These are phyloP conservation scores for Dendrophyllia cribrosa DNA, from an alignment of 64 coral and sea anemone genomes.

Conservation along the genomic window DNA sequence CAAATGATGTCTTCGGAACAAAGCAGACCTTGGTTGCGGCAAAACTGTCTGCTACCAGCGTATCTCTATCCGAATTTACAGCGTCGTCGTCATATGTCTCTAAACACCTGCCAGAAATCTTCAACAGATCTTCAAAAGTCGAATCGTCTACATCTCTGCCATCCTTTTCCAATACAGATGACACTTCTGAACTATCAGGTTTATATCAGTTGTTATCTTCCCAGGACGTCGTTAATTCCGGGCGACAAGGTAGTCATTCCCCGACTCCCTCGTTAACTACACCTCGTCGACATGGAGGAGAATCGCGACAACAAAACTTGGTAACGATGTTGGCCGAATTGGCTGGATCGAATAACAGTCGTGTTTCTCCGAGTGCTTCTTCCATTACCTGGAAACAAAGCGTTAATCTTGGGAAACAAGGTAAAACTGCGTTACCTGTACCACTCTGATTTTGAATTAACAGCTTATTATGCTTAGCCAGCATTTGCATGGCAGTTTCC, in stretches of 20 bases:
- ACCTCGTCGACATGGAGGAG: background rate
- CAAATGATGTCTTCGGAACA: background rate
- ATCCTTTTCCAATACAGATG: background rate
- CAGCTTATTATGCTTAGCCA: no score
- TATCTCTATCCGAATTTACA: background rate
- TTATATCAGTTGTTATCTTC: constrained; percentile 26
- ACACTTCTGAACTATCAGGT: constrained; percentile 21
- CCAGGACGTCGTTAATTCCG: background rate
- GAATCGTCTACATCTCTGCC: background rate
- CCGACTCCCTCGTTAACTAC: background rate
- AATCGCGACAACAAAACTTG: background rate
- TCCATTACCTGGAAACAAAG: background rate
- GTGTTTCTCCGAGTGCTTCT: background rate
- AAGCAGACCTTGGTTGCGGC: background rate
- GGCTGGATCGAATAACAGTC: background rate
- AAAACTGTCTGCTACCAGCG: background rate
- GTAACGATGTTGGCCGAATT: constrained; percentile 35
- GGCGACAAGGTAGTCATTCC: background rate
- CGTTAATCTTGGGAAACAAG: background rate
- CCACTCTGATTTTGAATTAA: no score
- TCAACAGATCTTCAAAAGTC: background rate
- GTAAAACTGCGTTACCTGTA: background rate
- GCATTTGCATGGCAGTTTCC: no score
- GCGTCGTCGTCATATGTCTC: background rate
- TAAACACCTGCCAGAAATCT: background rate